Evolutionary conservation across 2,113 vertebrate genomes (phyloP), one percentile per base, ranked within the genome.

Genomic region (Eulemur macaco): DNA sequence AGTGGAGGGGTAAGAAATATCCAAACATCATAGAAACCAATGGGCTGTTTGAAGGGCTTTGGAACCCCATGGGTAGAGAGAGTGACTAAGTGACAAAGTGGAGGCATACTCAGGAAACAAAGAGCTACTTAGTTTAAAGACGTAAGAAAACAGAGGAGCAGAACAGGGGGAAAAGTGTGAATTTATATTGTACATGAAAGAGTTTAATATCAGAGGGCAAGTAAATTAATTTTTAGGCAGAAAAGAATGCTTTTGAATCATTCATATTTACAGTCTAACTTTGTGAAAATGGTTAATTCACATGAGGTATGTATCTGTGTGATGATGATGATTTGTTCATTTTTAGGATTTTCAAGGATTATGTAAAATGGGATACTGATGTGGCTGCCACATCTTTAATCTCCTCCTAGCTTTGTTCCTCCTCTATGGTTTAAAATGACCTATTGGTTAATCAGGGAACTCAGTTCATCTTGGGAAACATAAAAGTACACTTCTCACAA

Each of bases 231-330:
- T 42, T 92, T 84, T 73, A 88, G 8, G 2, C 17, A 60, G 18
- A 60, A 15, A 74, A 86, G 8, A 42, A n/a, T 82, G 29, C 14
- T 63, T 92, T 21, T 60, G 9, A 86, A 45, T 84, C 13, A 54
- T 93, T 80, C 11, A 66, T 50, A 25, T 63, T 94, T 31, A 90
- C 3, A 82, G 56, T 77, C 34, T 93, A 95, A 77, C 37, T 39
- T 23, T 56, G 5, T 54, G 2, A 47, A 45, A 69, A 7, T 63
- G 23, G 0, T 60, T 85, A 86, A 47, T 1, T 74, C 5, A 63
- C 23, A 60, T 15, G 27, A 7, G 1, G 1, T 76, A 3, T 68
- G 31, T 39, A 29, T 18, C 14, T 84, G 39, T 17, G 54, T 56
- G 9, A 50, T 69, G 42, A 39, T 23, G 11, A 45, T 25, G 27